phyloP scores from a whole-genome alignment of 1,140 invertebrate species.

The Teleopsis dalmanni region DNA sequence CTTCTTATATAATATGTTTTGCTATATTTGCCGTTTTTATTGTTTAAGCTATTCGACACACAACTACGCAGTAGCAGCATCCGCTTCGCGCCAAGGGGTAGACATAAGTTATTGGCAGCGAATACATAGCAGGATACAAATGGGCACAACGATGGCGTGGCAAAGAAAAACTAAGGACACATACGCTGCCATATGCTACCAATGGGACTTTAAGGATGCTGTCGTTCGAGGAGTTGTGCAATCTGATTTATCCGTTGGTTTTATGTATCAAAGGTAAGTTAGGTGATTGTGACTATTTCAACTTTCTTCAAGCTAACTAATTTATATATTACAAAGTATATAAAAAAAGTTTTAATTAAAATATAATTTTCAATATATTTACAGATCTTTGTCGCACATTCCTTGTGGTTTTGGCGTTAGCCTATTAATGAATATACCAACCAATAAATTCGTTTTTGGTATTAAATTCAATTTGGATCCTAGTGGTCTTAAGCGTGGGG shows the following conservation, averaged over 20 bases:
- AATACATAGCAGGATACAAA: slow-evolving; percentile 35
- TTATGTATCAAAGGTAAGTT: slow-evolving; percentile 33
- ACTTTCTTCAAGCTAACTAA: not conserved
- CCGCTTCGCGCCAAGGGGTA: slow-evolving; percentile 26
- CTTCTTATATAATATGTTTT: too few species aligned
- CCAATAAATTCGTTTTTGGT: slow-evolving; percentile 34
- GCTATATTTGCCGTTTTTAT: too few species aligned
- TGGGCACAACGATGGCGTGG: slow-evolving; percentile 36
- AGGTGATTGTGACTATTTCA: not conserved
- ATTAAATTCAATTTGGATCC: slow-evolving; percentile 35
- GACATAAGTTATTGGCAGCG: slow-evolving; percentile 42
- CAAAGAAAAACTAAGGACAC: slow-evolving; percentile 31
- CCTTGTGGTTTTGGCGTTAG: slow-evolving; percentile 33
- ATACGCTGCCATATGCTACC: slow-evolving; percentile 35
- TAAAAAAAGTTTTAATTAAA: not conserved
- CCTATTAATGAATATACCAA: slow-evolving; percentile 31
- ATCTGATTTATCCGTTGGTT: slow-evolving; percentile 37
- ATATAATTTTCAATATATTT: not conserved
- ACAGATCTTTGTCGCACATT: slow-evolving; percentile 23
- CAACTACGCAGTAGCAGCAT: slow-evolving; percentile 27
- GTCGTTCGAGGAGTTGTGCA: slow-evolving; percentile 33
- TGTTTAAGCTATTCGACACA: slow-evolving; percentile 6
- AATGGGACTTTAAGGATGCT: slow-evolving; percentile 36
- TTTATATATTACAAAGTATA: not conserved
- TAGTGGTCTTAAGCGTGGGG: slow-evolving; percentile 25